Evolutionary conservation across 2,797 vertebrate genomes (phyloP), one percentile per base, ranked within the genome.

Genomic region (Premnoplex brunnescens): DNA sequence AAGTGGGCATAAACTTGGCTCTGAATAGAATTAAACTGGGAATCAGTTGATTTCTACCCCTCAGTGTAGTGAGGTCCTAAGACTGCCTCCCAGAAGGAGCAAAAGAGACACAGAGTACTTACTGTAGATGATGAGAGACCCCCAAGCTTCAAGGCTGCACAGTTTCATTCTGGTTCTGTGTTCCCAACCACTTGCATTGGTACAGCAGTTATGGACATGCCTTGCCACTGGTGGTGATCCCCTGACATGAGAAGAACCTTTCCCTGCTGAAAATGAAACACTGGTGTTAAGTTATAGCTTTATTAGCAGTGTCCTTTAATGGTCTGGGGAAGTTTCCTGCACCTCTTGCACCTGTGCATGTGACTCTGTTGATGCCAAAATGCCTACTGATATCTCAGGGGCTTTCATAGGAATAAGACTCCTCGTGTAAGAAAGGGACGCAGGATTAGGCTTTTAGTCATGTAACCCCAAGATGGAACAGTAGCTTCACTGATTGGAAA

Each of bases 1-100:
- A 89, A 95, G 72, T 94, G 93, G 94, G 94, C 80, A 92, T 96
- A 96, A 97, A 95, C 94, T 94, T 93, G 88, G 88, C 75, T 32
- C 22, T 58, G 84, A 85, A 28, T 34, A 85, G 32, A 37, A 58
- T 91, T 89, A 85, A 92, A 91, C 87, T 95, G 85, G 89, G 93
- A 92, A 89, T 92, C 24, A 30, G 64, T n/a, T 1, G 1, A 49
- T 89, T 92, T 92, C 46, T 78, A 66, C 27, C 49, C 24, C 16
- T 91, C 36, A 12, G 55, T 23, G 20, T 18, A 67, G 52, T 54
- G 60, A 92, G 60, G 49, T 82, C 37, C 34, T 67, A 34, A 63
- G 90, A 60, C 37, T 52, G 48, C 77, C 36, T 86, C 58, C 22
- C n/a, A 74, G 41, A 24, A 54, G 74, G n/a, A 79, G 49, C 41